Percentiles rank a stretch among this genome's conserved stretches.
Evolutionary conservation across 2,888 invertebrate genomes (phyloP).

Genomic region (Melieria omissa): DNA sequence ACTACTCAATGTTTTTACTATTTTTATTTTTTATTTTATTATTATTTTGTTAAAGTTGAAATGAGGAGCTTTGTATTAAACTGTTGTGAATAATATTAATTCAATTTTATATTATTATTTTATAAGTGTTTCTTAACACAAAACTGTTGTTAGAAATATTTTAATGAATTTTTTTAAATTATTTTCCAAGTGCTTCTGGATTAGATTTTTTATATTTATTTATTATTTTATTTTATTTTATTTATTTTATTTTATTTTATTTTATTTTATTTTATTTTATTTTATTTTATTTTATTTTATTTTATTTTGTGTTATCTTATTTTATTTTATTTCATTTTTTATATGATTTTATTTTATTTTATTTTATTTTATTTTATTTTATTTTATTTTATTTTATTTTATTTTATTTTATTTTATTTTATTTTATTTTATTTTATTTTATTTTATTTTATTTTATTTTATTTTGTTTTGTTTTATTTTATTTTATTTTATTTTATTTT

Average conservation of each 20-base stretch:
- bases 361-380: not conserved
- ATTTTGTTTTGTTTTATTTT: conserved; percentile 4
- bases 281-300: conserved; percentile 3
- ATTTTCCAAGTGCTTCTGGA: too few species aligned
- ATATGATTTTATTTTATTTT: not conserved
- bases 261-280: too few species aligned
- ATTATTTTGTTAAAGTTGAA: too few species aligned
- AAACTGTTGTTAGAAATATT: too few species aligned
- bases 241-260: too few species aligned
- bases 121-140: too few species aligned
- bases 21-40: too few species aligned
- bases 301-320: not conserved
- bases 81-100: too few species aligned
- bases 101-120: not conserved
- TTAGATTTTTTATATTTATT: too few species aligned
- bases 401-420: not conserved
- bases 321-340: not conserved
- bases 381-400: not conserved
- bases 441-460: conserved; percentile 2
- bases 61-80: too few species aligned
- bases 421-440: not conserved
- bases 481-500: not conserved
- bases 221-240: not conserved
- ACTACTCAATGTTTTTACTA: too few species aligned
- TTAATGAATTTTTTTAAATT: too few species aligned